Evolutionary conservation across 2,888 invertebrate species (phyloP).

Genomic region (Stictocephala bisonia): DNA sequence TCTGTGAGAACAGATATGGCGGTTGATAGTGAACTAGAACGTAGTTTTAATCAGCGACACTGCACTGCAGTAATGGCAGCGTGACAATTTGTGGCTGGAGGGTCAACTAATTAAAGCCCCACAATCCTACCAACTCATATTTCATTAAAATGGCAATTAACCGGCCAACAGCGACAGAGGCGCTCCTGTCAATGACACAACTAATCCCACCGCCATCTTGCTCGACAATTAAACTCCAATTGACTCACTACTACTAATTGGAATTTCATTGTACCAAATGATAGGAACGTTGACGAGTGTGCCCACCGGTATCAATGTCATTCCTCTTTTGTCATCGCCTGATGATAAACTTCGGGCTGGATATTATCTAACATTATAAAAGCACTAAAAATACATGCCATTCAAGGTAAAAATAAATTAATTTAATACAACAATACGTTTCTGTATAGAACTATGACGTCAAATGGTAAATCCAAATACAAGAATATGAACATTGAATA

Average conservation of each 20-base stretch:
- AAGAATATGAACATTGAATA: too few relatives aligned
- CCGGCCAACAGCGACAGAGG: conserved; percentile 60
- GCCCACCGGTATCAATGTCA: too few relatives aligned
- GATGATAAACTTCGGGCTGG: too few relatives aligned
- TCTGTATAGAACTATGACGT: too few relatives aligned
- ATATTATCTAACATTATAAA: too few relatives aligned
- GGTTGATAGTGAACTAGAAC: too few relatives aligned
- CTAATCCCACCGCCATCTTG: conserved; percentile 38
- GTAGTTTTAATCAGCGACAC: conserved; percentile 34
- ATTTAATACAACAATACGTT: too few relatives aligned
- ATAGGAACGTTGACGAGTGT: too few relatives aligned
- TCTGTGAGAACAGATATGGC: conserved; percentile 14
- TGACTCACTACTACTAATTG: conserved; percentile 40
- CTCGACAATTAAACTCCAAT: conserved; percentile 37
- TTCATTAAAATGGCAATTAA: conserved; percentile 66
- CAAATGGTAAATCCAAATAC: too few relatives aligned
- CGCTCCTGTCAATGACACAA: conserved; percentile 38
- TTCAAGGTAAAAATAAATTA: too few relatives aligned
- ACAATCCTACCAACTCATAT: conserved; percentile 62
- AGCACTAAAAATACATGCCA: too few relatives aligned
- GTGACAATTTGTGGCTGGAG: conserved; percentile 20
- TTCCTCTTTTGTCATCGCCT: neutral
- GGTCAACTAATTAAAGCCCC: conserved; percentile 44
- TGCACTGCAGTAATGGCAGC: conserved; percentile 7
- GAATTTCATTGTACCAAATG: conserved; percentile 36